These are phyloP conservation scores for Poeciliopsis turneri DNA, from an alignment of 2,797 vertebrate species.

Conservation along the genomic window DNA sequence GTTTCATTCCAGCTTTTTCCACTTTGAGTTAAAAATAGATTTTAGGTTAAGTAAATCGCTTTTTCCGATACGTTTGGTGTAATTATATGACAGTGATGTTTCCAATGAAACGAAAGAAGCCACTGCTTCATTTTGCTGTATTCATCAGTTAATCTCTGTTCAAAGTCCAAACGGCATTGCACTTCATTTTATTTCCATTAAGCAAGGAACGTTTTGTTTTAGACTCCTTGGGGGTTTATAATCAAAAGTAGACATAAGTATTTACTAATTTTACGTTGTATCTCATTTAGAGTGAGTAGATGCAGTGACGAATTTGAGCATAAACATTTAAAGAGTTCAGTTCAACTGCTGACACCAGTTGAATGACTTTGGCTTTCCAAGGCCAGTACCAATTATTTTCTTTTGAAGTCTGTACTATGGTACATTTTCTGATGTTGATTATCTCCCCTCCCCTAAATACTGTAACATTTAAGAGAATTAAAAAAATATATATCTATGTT, in stretches of 20 bases:
- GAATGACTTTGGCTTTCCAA: neutral
- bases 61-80: neutral
- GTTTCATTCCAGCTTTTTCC: neutral
- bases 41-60: neutral
- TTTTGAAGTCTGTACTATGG: neutral
- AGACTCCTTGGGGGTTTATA: neutral
- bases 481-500: neutral
- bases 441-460: neutral
- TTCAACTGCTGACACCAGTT: conserved; percentile 3
- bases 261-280: neutral
- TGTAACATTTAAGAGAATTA: neutral
- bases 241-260: neutral
- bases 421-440: neutral
- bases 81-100: conserved; percentile 55
- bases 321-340: conserved; percentile 7
- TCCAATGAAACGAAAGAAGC: conserved; percentile 30
- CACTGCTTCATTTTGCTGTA: conserved; percentile 26
- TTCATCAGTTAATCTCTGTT: neutral
- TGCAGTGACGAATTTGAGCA: neutral
- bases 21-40: neutral
- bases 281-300: neutral
- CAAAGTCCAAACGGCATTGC: neutral
- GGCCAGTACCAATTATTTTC: neutral
- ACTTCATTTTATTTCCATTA: neutral
- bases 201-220: neutral